Percentiles rank a stretch among this genome's conserved stretches.
Conservation (phyloP, 2,888 invertebrate genomes). For the Ptychoptera contaminata region DNA sequence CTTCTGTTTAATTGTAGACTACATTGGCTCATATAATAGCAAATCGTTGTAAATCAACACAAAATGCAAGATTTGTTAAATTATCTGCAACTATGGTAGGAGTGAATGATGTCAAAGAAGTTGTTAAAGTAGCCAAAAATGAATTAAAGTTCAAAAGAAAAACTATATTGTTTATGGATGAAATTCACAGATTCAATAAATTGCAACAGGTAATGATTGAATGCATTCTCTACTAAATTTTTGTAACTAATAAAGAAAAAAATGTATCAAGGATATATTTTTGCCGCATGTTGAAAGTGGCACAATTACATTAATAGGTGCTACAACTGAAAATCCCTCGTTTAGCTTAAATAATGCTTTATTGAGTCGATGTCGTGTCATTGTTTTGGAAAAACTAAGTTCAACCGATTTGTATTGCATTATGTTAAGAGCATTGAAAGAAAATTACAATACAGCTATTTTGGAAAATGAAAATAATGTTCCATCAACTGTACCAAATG, state of each 20-base stretch:
- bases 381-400: slow-evolving; percentile 54
- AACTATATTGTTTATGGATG: slow-evolving; percentile 72
- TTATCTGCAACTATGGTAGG: slow-evolving; percentile 63
- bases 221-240: background rate
- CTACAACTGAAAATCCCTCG: slow-evolving; percentile 81
- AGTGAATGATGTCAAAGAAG: slow-evolving; percentile 61
- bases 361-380: slow-evolving; percentile 60
- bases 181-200: slow-evolving; percentile 77
- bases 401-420: slow-evolving; percentile 42
- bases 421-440: slow-evolving; percentile 39
- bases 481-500: too few relatives aligned
- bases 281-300: slow-evolving; percentile 68
- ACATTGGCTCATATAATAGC: slow-evolving; percentile 59
- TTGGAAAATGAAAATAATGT: slow-evolving; percentile 6
- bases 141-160: slow-evolving; percentile 51
- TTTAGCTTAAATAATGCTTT: slow-evolving; percentile 67
- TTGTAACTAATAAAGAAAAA: background rate
- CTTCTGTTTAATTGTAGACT: slow-evolving; percentile 34
- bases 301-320: slow-evolving; percentile 59
- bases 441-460: slow-evolving; percentile 22
- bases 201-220: slow-evolving; percentile 43
- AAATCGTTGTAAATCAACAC: slow-evolving; percentile 44
- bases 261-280: slow-evolving; percentile 42
- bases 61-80: slow-evolving; percentile 48
- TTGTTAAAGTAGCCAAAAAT: slow-evolving; percentile 53